Base-by-base conservation (phyloP, 2,113 vertebrate genomes). In the Tachysurus vachellii region DNA sequence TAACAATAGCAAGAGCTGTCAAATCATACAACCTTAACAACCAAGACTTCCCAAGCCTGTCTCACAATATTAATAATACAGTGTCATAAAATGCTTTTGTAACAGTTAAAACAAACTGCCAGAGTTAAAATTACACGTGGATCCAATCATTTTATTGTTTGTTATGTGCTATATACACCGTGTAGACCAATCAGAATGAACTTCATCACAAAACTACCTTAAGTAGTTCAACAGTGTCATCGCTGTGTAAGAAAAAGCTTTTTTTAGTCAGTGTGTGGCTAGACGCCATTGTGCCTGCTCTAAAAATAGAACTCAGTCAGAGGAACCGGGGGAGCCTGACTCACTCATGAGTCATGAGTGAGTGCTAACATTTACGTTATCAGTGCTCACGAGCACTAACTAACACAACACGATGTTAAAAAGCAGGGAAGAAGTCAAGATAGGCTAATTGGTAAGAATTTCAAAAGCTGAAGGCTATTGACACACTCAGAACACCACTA, bases 281-380 rank as follows among this genome's bases (percentile, higher is more conserved):
- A 16, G 79, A 56, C 59, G 64, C 76, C 77, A 80, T 89, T 81
- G 88, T 81, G 44, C 61, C 73, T 84, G 85, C 80, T 88, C 84
- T 89, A 92, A 93, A 94, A 92, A 91, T 90, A 91, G 57, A 84
- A 50, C 83, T 28, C 87, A 44, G 77, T 81, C 86, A 86, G 86
- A 44, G 56, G 66, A 86, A 89, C 66, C 76, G 70, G 89, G 47
- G 26, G 61, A 53, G 87, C 91, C 87, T 93, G 93, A 93, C 88
- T 93, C 93, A 86, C 85, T 21, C 54, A 14, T 83, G 81, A 87
- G 86, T 83, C 86, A 87, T 28, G 36, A 83, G 57, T 73, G 56
- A 87, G 36, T 56, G 66, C 81, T 66, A 66, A 83, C 86, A 77
- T 83, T 83, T 83, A 87, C 53, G 54, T 80, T 87, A 83, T 17